Evolutionary conservation across 2,888 invertebrate genomes (phyloP).

Genomic region (Muschampia plurimacula): DNA sequence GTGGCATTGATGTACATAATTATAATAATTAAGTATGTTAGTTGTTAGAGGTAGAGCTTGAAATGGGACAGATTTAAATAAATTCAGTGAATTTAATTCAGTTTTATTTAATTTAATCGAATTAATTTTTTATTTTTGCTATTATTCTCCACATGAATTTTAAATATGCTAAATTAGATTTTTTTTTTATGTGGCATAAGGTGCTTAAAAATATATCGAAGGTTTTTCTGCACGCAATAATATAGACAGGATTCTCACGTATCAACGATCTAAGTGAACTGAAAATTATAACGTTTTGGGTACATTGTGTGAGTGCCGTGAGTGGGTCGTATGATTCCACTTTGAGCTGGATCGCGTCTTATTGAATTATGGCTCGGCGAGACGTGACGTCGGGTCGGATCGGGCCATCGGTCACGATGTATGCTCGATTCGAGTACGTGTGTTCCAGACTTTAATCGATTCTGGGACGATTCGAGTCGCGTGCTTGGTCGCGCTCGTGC

Average conservation of each 20-base stretch:
- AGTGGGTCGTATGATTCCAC: slow-evolving; percentile 34
- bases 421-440: slow-evolving; percentile 72
- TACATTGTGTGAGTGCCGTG: not conserved
- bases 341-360: slow-evolving; percentile 67
- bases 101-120: too few relatives aligned
- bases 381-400: slow-evolving; percentile 68
- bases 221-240: too few relatives aligned
- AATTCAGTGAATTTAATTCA: too few relatives aligned
- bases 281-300: not conserved
- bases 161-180: too few relatives aligned
- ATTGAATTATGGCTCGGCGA: slow-evolving; percentile 70
- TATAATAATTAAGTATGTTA: too few relatives aligned
- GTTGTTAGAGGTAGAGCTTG: too few relatives aligned
- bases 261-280: not conserved
- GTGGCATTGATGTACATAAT: too few relatives aligned
- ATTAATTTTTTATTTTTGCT: too few relatives aligned
- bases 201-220: too few relatives aligned
- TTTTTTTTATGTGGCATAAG: too few relatives aligned
- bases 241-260: not conserved
- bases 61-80: too few relatives aligned
- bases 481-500: slow-evolving; percentile 43
- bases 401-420: slow-evolving; percentile 65
- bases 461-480: slow-evolving; percentile 66
- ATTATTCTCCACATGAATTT: too few relatives aligned
- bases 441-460: slow-evolving; percentile 73